Conservation (phyloP, 1,140 invertebrate genomes). For the Drosophila ironensis region DNA sequence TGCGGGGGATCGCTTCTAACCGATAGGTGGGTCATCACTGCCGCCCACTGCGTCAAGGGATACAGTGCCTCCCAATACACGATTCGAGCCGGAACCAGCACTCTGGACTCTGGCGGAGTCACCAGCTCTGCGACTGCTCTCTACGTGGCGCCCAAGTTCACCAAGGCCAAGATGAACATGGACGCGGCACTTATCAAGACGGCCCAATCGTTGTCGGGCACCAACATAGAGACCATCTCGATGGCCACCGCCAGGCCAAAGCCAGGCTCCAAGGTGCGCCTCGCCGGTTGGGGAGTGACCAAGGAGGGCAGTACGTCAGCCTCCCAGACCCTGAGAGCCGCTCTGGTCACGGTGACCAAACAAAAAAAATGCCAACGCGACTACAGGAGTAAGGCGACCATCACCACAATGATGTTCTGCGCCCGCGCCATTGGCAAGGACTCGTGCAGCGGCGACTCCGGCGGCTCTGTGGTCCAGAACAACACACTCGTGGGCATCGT, state of each 20-base stretch:
- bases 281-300: constrained; percentile 53
- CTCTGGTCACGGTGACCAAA: not conserved
- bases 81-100: constrained; percentile 36
- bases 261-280: constrained; percentile 11
- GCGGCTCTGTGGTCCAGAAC: constrained; percentile 20
- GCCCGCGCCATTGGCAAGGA: constrained; percentile 22
- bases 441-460: constrained; percentile 58
- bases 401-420: constrained; percentile 52
- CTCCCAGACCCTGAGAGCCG: constrained; percentile 1
- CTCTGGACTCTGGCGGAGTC: constrained; percentile 34
- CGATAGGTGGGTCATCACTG: constrained; percentile 32
- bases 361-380: not conserved
- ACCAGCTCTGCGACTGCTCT: not conserved
- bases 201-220: constrained; percentile 23
- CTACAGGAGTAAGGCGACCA: constrained; percentile 9
- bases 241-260: constrained; percentile 22
- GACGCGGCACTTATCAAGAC: constrained; percentile 52
- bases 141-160: constrained; percentile 19
- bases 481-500: constrained; percentile 36
- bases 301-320: constrained; percentile 22
- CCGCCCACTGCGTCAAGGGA: constrained; percentile 43
- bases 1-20: constrained; percentile 43
- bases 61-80: not conserved
- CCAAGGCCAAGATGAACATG: constrained; percentile 26
- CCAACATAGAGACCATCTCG: constrained; percentile 43